A percentile compares a stretch with the other conserved stretches of the same genome.
phyloP scores from a whole-genome alignment of 2,113 vertebrate genomes.

The Bolborhynchus lineola region DNA sequence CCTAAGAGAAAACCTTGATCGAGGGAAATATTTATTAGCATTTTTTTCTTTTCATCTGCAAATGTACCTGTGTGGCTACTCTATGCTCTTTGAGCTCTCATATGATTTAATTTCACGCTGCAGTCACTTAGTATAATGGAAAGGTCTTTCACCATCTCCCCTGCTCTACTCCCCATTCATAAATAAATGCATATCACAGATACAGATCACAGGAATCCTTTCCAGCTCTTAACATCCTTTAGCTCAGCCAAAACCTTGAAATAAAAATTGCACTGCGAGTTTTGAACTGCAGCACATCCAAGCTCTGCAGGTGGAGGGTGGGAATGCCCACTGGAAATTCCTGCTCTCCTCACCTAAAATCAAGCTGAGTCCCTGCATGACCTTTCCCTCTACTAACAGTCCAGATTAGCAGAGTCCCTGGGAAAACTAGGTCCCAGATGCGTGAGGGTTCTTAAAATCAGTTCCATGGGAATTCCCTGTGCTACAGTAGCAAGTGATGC shows the following conservation, averaged over 20 bases:
- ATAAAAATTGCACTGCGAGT: not conserved
- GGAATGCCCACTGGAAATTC: not conserved
- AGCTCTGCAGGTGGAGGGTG: not conserved
- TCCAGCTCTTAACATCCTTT: not conserved
- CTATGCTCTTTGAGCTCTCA: not conserved
- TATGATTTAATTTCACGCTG: slow-evolving; percentile 3
- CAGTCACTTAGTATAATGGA: not conserved
- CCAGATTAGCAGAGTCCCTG: not conserved
- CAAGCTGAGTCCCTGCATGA: not conserved
- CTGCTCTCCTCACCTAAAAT: not conserved
- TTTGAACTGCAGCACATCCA: not conserved
- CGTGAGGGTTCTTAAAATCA: not conserved
- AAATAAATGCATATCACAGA: slow-evolving; percentile 22
- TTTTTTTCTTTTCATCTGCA: slow-evolving; percentile 29
- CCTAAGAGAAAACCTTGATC: not conserved
- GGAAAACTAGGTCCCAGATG: not conserved
- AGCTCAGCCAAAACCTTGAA: not conserved
- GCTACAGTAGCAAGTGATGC: not conserved
- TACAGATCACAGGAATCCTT: not conserved
- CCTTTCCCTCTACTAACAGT: not conserved
- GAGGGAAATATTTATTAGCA: not conserved
- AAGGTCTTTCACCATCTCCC: not conserved
- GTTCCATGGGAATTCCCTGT: not conserved
- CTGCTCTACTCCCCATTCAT: not conserved
- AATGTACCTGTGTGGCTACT: not conserved